A percentile compares a stretch with the other conserved stretches of the same genome.
Conservation (phyloP, 2,113 vertebrate genomes). For the Phrynosoma platyrhinos region DNA sequence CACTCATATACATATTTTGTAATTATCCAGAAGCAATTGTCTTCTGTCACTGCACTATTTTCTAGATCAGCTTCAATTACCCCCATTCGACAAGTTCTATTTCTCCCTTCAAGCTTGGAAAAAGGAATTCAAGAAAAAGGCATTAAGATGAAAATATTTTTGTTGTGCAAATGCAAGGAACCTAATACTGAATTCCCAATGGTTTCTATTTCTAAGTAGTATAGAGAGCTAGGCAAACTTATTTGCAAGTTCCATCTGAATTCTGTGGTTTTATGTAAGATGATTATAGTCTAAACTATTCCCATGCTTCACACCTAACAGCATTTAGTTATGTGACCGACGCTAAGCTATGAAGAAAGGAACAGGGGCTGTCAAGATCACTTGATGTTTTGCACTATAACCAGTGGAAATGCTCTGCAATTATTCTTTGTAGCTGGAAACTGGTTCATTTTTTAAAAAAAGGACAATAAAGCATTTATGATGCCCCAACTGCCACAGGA, state of each 20-base stretch:
- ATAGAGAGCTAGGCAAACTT: background rate
- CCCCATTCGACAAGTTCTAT: background rate
- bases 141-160: background rate
- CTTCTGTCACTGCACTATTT: background rate
- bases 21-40: background rate
- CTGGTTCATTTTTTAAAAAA: background rate
- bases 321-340: background rate
- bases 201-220: background rate
- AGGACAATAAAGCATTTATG: background rate
- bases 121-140: background rate
- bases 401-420: background rate
- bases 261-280: too few relatives aligned
- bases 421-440: background rate
- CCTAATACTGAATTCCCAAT: background rate
- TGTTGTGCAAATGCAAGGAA: background rate
- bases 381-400: background rate
- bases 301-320: background rate
- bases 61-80: background rate
- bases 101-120: background rate
- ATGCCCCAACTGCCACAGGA: too few relatives aligned
- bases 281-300: background rate
- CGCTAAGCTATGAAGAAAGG: background rate
- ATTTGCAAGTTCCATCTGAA: background rate
- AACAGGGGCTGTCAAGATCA: background rate
- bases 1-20: background rate